These are phyloP conservation scores for Clanis bilineata DNA, from an alignment of 2,888 invertebrate species.

Conservation along the genomic window DNA sequence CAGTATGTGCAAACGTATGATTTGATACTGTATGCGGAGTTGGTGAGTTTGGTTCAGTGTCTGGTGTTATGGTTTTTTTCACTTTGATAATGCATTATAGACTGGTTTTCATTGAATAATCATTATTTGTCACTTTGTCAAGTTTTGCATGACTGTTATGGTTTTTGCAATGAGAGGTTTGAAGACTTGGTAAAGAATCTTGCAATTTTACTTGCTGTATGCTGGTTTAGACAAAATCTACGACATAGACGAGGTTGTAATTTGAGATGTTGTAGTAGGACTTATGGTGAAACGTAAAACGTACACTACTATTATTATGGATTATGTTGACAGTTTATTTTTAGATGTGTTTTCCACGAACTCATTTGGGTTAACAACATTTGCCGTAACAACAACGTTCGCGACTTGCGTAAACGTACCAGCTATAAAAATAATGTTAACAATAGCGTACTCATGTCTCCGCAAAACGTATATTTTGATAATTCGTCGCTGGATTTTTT, in stretches of 20 bases:
- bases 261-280: too few species aligned
- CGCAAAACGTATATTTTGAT: not conserved
- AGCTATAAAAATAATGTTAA: slow-evolving; percentile 2
- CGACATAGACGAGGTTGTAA: too few species aligned
- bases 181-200: too few species aligned
- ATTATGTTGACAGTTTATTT: not conserved
- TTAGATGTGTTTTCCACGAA: not conserved
- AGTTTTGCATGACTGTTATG: too few species aligned
- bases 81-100: too few species aligned
- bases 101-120: too few species aligned
- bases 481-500: not conserved
- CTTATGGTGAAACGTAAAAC: too few species aligned
- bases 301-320: not conserved
- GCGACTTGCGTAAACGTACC: not conserved
- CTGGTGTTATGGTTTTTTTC: too few species aligned
- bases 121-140: too few species aligned
- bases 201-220: too few species aligned
- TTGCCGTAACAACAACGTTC: not conserved
- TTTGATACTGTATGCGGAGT: not conserved
- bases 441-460: not conserved
- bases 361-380: slow-evolving; percentile 6
- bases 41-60: not conserved
- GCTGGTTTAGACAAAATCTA: too few species aligned
- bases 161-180: too few species aligned
- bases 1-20: not conserved